phyloP scores from a whole-genome alignment of 2,797 vertebrate species.

The Typhlichthys subterraneus region DNA sequence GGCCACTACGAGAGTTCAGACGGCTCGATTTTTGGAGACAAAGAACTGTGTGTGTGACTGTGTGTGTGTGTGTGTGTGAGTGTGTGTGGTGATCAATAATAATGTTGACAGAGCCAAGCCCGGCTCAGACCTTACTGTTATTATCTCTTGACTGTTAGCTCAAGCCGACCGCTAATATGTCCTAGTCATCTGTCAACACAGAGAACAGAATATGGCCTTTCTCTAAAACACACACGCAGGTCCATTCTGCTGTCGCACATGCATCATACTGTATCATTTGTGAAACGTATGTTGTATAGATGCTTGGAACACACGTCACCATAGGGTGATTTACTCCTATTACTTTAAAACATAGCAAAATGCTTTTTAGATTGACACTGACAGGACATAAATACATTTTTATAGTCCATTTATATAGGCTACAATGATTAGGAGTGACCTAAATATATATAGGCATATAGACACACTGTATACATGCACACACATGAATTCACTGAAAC shows the following conservation, averaged over 20 bases:
- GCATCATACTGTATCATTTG: not conserved
- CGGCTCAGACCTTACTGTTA: constrained; percentile 42
- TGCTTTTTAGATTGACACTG: no score
- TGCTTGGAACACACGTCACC: not conserved
- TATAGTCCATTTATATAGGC: no score
- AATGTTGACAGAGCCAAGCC: constrained; percentile 34
- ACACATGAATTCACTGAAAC: constrained; percentile 21
- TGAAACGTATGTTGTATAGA: no score
- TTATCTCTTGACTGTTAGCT: constrained; percentile 39
- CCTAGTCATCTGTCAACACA: constrained; percentile 47
- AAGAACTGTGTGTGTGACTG: not conserved
- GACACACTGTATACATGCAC: not conserved
- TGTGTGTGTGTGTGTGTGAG: constrained; percentile 16
- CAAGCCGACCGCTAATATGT: constrained; percentile 42
- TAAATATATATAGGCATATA: constrained; percentile 15
- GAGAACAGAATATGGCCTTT: constrained; percentile 25
- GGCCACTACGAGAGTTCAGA: constrained; percentile 1
- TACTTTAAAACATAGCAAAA: no score
- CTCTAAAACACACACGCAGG: constrained; percentile 12
- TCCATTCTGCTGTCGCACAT: not conserved
- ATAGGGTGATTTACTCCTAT: not conserved
- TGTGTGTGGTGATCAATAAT: constrained; percentile 36
- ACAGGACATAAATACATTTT: no score
- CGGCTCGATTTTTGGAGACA: not conserved
- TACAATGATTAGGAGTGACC: constrained; percentile 50